These are phyloP conservation scores for Epinotia bilunana DNA, from an alignment of 2,888 invertebrate species.

Conservation along the genomic window DNA sequence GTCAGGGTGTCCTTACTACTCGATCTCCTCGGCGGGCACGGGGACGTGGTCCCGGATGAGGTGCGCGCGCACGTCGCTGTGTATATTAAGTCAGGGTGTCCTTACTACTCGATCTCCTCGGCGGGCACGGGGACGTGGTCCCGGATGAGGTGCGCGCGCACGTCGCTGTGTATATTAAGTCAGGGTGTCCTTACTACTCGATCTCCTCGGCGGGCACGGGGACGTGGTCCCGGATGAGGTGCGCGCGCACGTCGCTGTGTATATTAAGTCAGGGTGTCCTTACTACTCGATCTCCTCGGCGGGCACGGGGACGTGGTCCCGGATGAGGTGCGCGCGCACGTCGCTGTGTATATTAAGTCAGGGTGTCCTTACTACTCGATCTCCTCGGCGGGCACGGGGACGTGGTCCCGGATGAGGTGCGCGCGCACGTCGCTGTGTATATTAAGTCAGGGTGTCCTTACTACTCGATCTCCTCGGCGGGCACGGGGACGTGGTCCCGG, in stretches of 20 bases:
- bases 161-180: constrained; percentile 66
- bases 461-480: constrained; percentile 79
- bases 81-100: constrained; percentile 39
- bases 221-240: constrained; percentile 83
- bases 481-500: constrained; percentile 78
- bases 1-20: constrained; percentile 69
- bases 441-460: constrained; percentile 57
- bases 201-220: constrained; percentile 81
- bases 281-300: constrained; percentile 81
- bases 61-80: constrained; percentile 82
- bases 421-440: constrained; percentile 79
- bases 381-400: constrained; percentile 77
- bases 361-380: constrained; percentile 79
- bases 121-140: constrained; percentile 79
- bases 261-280: constrained; percentile 51
- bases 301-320: constrained; percentile 78
- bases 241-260: constrained; percentile 80
- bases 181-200: constrained; percentile 71
- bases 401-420: constrained; percentile 84
- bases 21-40: constrained; percentile 77
- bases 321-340: constrained; percentile 85
- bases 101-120: constrained; percentile 81
- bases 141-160: constrained; percentile 85
- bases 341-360: constrained; percentile 63
- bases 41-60: constrained; percentile 84